Percentiles rank a stretch among this genome's conserved stretches.
These are phyloP conservation scores for Zoanthus sociatus DNA, from an alignment of 92 coral and sea anemone genomes.

Conservation along the genomic window DNA sequence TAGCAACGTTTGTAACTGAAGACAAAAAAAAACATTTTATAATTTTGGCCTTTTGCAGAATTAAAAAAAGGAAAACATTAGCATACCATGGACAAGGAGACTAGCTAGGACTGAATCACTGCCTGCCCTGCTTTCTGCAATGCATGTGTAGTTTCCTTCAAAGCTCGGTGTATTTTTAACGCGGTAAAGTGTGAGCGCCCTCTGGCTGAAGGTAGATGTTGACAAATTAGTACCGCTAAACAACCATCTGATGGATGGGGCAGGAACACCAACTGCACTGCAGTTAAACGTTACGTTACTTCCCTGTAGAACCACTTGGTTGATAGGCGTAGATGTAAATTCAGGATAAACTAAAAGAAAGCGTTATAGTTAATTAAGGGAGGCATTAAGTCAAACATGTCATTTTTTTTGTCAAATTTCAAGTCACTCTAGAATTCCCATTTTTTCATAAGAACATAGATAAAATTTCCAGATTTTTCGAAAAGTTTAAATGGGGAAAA, in stretches of 20 bases:
- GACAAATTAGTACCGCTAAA: conserved; percentile 4
- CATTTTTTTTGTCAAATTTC: no score
- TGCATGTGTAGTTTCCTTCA: conserved; percentile 24
- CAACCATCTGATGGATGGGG: neutral
- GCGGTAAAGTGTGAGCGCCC: neutral
- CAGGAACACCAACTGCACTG: conserved; percentile 1
- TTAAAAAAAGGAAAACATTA: neutral
- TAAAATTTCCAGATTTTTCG: no score
- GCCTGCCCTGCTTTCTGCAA: conserved; percentile 6
- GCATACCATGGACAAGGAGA: conserved; percentile 2
- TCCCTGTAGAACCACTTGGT: neutral
- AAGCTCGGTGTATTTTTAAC: neutral
- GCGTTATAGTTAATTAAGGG: neutral
- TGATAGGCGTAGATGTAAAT: neutral
- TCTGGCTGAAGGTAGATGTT: neutral
- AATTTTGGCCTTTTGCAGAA: no score
- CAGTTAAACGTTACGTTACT: conserved; percentile 5
- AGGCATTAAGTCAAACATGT: no score
- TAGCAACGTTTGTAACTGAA: no score
- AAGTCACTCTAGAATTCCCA: no score
- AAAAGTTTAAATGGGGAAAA: no score
- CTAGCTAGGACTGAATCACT: neutral
- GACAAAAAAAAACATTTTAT: no score
- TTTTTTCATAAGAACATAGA: no score
- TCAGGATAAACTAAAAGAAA: neutral